These are phyloP conservation scores for Manis crassicaudata DNA, from an alignment of 2,797 vertebrate genomes.

Conservation along the genomic window DNA sequence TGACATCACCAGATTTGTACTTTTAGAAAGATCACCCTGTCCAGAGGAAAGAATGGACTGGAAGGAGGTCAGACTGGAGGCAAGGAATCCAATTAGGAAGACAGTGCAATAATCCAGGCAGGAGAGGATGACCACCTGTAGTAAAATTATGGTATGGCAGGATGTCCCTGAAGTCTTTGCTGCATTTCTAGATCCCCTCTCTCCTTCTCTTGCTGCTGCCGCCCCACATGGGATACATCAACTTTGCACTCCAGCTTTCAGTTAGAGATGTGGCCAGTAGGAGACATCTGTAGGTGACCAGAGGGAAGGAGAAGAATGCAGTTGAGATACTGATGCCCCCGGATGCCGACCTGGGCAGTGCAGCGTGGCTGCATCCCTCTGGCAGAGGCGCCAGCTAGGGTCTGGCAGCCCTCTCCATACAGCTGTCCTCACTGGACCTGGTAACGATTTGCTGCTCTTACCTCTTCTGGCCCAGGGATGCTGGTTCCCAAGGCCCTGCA, in stretches of 20 bases:
- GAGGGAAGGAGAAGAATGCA: background rate
- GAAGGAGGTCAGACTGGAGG: background rate
- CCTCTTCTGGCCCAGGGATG: background rate
- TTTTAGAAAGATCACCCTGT: background rate
- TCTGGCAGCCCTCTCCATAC: background rate
- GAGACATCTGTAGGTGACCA: background rate
- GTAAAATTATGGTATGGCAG: background rate
- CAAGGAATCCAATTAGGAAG: background rate
- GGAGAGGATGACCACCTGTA: background rate
- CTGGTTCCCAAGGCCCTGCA: background rate
- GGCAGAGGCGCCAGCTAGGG: background rate
- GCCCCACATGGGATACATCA: background rate
- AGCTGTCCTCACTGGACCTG: background rate
- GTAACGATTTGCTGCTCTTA: background rate
- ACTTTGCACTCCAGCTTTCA: background rate
- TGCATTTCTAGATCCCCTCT: background rate
- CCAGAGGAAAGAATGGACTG: background rate
- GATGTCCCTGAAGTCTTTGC: background rate
- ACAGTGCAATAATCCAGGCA: background rate
- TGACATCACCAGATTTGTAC: background rate
- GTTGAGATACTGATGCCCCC: background rate
- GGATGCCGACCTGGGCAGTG: background rate
- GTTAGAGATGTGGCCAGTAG: background rate
- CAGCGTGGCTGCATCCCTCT: background rate
- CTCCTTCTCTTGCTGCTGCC: background rate